Conservation (phyloP, 2,113 vertebrate genomes). For the Leucosticte australis region DNA sequence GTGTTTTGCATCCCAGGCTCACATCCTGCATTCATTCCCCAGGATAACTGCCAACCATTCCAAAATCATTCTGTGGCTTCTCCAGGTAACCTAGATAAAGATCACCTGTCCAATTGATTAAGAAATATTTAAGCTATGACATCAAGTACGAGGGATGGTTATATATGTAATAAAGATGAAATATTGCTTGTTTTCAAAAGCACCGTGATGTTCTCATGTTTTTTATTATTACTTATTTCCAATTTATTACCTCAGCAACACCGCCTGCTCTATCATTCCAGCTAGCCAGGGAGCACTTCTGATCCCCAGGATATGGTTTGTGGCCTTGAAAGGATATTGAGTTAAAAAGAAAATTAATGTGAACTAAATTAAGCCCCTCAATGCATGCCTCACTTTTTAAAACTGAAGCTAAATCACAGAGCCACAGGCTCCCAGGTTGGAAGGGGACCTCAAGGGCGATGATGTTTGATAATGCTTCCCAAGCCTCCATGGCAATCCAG, state of each 20-base stretch:
- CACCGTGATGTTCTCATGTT: neutral
- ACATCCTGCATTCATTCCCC: neutral
- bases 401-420: neutral
- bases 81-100: neutral
- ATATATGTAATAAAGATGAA: constrained; percentile 26
- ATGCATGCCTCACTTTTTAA: neutral
- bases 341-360: constrained; percentile 43
- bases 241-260: constrained; percentile 21
- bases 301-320: neutral
- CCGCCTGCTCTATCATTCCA: neutral
- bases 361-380: constrained; percentile 22
- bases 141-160: neutral
- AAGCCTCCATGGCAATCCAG: neutral
- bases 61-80: neutral
- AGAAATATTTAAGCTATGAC: constrained; percentile 13
- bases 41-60: neutral
- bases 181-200: constrained; percentile 48
- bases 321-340: constrained; percentile 39
- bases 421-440: neutral
- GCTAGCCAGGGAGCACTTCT: constrained; percentile 6
- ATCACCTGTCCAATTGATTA: neutral
- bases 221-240: constrained; percentile 45
- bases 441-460: neutral
- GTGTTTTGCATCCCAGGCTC: neutral
- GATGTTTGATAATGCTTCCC: neutral